Evolutionary conservation across 2,797 vertebrate genomes (phyloP).

Genomic region (Mormyrops attenuatus): DNA sequence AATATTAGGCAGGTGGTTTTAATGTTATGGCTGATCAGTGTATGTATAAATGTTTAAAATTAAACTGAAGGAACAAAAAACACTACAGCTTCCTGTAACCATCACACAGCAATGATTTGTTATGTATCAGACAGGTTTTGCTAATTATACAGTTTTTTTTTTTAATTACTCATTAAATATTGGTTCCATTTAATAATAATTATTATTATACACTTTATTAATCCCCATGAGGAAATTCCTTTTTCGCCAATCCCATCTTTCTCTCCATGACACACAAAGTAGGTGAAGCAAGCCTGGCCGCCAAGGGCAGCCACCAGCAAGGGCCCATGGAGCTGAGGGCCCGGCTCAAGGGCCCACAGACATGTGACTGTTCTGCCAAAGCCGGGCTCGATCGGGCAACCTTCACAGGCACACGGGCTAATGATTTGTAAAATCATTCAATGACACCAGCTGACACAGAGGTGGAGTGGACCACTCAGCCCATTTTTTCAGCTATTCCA

Average conservation of each 20-base stretch:
- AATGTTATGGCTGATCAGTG: neutral
- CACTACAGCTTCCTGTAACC: neutral
- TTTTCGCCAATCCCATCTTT: neutral
- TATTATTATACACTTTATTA: neutral
- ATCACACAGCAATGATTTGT: neutral
- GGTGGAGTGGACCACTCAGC: neutral
- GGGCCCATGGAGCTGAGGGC: neutral
- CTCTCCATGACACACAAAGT: neutral
- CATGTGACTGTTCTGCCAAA: neutral
- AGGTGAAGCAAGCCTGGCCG: neutral
- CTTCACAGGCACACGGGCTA: neutral
- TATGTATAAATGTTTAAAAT: neutral
- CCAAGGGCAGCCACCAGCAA: neutral
- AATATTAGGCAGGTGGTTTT: neutral
- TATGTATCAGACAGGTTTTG: neutral
- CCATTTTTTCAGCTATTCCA: neutral
- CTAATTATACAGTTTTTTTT: neutral
- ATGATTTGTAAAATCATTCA: neutral
- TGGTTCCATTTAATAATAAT: neutral
- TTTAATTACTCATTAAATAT: neutral
- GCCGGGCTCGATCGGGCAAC: neutral
- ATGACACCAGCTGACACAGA: neutral
- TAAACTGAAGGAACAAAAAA: neutral
- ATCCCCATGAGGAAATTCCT: neutral
- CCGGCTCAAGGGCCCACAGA: neutral